Percentiles rank a stretch among this genome's conserved stretches.
These are phyloP conservation scores for Psephotus haematonotus DNA, from an alignment of 2,113 vertebrate species.

Conservation along the genomic window DNA sequence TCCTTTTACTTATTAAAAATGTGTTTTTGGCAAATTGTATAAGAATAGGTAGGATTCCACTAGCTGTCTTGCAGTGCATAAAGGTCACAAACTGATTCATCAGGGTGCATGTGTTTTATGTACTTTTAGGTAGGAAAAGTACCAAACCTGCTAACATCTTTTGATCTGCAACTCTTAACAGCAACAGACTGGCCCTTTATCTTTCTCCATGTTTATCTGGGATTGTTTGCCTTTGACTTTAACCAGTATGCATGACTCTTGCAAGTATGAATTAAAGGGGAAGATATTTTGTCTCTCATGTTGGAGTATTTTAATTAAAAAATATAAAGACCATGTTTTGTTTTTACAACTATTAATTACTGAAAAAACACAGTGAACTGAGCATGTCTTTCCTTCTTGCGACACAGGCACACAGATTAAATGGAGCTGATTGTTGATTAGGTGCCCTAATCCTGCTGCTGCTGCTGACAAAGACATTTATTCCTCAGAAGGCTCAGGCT, in stretches of 20 bases:
- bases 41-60: neutral
- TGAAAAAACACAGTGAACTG: neutral
- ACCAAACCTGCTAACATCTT: neutral
- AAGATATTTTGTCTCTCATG: neutral
- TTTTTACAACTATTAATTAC: neutral
- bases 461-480: neutral
- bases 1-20: neutral
- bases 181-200: neutral
- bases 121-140: conserved; percentile 12
- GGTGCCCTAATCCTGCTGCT: neutral
- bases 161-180: neutral
- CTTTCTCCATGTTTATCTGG: neutral
- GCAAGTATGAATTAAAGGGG: neutral
- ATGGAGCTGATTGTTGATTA: neutral
- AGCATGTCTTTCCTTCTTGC: neutral
- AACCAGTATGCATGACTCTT: neutral
- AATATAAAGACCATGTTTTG: neutral
- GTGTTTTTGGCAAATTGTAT: neutral
- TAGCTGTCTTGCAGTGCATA: neutral
- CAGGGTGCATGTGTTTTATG: neutral
- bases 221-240: neutral
- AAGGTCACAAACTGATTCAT: neutral
- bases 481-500: neutral
- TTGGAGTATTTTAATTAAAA: neutral
- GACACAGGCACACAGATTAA: neutral